phyloP scores from a whole-genome alignment of 2,113 vertebrate genomes.

The Dipodomys stephensi region DNA sequence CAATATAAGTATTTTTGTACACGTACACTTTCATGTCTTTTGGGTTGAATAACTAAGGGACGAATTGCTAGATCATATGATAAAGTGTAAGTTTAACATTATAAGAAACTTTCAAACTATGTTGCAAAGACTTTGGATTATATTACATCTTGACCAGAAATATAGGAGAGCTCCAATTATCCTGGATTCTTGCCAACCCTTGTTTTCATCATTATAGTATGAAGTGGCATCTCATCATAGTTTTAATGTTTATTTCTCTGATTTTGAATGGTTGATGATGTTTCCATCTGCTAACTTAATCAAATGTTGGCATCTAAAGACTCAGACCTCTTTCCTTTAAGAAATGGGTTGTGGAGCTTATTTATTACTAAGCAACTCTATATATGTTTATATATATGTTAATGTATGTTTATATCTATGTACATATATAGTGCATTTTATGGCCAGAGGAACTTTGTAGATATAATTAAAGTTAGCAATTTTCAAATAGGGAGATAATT shows the following conservation, averaged over 20 bases:
- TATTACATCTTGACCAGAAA: constrained; percentile 22
- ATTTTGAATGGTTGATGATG: neutral
- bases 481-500: neutral
- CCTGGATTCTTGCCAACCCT: neutral
- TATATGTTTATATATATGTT: neutral
- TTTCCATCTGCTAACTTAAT: neutral
- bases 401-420: neutral
- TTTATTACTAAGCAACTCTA: neutral
- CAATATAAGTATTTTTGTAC: neutral
- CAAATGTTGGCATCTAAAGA: neutral
- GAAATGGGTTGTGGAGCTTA: neutral
- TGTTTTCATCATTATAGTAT: neutral
- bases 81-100: neutral
- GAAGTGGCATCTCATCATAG: neutral
- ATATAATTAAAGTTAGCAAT: neutral
- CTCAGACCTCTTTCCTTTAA: neutral
- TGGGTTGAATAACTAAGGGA: neutral
- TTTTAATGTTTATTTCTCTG: constrained; percentile 23
- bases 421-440: neutral
- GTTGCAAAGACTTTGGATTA: constrained; percentile 1
- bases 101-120: neutral
- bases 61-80: neutral
- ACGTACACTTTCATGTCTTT: neutral
- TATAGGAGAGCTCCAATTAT: neutral
- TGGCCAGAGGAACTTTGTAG: neutral